Evolutionary conservation across 2,888 invertebrate genomes (phyloP).

Genomic region (Mesorhabditis sp.): DNA sequence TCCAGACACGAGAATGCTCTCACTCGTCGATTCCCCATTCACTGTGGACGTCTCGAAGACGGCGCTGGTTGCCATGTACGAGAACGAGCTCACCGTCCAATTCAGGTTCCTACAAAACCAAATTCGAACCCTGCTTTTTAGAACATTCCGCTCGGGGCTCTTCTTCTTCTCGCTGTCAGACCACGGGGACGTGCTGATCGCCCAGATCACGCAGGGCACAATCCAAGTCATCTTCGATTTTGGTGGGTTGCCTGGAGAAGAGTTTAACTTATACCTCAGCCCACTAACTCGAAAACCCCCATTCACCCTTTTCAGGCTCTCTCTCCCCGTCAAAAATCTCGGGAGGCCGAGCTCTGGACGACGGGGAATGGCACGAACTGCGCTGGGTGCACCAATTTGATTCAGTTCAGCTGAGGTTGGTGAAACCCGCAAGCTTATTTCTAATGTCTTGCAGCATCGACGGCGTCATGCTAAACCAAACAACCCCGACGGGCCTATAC

Average conservation of each 20-base stretch:
- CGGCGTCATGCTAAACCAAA: constrained; percentile 48
- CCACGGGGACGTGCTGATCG: constrained; percentile 54
- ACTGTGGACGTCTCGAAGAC: constrained; percentile 41
- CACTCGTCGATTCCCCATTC: constrained; percentile 50
- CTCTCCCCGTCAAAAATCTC: constrained; percentile 38
- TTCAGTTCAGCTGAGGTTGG: constrained; percentile 38
- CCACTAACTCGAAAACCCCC: background rate
- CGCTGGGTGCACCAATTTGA: constrained; percentile 56
- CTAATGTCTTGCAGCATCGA: constrained; percentile 31
- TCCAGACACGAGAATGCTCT: constrained; percentile 42
- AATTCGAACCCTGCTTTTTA: constrained; percentile 3
- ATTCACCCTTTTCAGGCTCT: constrained; percentile 23
- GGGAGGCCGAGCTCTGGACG: constrained; percentile 52
- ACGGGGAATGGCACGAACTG: constrained; percentile 55
- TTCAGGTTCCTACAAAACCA: constrained; percentile 46
- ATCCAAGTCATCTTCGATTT: constrained; percentile 53
- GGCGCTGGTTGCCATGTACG: constrained; percentile 53
- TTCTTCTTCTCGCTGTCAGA: constrained; percentile 56
- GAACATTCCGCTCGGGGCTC: constrained; percentile 50
- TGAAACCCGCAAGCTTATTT: background rate
- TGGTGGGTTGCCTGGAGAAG: constrained; percentile 21
- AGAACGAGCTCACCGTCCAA: constrained; percentile 49
- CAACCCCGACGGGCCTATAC: constrained; percentile 52
- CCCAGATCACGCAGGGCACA: constrained; percentile 49
- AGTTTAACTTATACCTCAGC: background rate